A percentile compares a stretch with the other conserved stretches of the same genome.
These are phyloP conservation scores for Aramus guarauna DNA, from an alignment of 2,113 vertebrate species.

Conservation along the genomic window DNA sequence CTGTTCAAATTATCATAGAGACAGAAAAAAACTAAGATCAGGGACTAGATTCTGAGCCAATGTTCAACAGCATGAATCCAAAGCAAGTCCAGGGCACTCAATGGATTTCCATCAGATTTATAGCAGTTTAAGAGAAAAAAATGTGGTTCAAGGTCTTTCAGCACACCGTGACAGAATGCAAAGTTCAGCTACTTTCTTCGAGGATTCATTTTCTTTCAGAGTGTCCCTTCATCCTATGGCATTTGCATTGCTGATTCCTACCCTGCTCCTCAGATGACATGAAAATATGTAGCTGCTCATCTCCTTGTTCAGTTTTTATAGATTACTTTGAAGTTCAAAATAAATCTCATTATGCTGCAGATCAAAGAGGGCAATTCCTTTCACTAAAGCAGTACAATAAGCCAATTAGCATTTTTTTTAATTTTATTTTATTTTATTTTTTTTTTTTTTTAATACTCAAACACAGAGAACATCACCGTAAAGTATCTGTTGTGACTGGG, in stretches of 20 bases:
- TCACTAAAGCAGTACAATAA: conserved; percentile 53
- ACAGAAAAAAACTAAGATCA: neutral
- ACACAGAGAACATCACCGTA: neutral
- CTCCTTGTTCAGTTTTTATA: conserved; percentile 58
- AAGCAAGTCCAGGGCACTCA: neutral
- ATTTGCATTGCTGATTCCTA: conserved; percentile 30
- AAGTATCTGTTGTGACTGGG: neutral
- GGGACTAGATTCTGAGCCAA: neutral
- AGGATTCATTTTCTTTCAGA: conserved; percentile 12
- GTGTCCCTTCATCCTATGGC: neutral
- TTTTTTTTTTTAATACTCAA: neutral
- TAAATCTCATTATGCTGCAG: conserved; percentile 65
- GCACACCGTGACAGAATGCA: neutral
- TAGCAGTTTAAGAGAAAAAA: neutral
- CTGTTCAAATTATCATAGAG: neutral
- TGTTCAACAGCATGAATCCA: neutral
- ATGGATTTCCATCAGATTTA: neutral
- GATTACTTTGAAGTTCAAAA: conserved; percentile 72
- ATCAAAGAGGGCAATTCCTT: conserved; percentile 67
- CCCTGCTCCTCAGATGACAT: neutral
- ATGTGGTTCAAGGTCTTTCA: neutral
- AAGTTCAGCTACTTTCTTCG: neutral
- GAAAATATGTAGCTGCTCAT: conserved; percentile 48
- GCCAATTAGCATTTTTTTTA: conserved; percentile 49
- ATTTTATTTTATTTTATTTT: too few species aligned